These are phyloP conservation scores for Hylia prasina DNA, from an alignment of 2,113 vertebrate species.

Conservation along the genomic window DNA sequence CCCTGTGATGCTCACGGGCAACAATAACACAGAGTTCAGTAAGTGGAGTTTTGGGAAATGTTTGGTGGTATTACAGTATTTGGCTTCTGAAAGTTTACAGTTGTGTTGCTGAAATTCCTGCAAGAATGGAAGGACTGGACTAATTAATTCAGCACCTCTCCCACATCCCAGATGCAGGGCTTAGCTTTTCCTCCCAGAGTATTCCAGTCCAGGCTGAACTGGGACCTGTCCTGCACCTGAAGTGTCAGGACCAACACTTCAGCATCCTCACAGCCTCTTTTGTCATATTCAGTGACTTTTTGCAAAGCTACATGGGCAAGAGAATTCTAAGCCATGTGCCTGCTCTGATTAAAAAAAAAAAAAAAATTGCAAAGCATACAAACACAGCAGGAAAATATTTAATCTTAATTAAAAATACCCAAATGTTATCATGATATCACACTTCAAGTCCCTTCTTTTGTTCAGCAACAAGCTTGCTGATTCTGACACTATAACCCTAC, in stretches of 20 bases:
- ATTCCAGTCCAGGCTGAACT: not conserved
- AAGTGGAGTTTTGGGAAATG: not conserved
- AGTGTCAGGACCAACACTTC: not conserved
- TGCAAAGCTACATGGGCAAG: accelerated
- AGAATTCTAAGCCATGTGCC: not conserved
- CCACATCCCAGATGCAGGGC: not conserved
- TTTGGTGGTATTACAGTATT: not conserved
- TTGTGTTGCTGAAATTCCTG: not conserved
- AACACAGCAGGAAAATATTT: not conserved
- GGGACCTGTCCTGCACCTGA: not conserved
- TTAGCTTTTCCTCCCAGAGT: not conserved
- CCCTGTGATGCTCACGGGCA: not conserved
- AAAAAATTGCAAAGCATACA: accelerated
- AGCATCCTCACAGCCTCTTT: not conserved
- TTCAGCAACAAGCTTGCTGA: not conserved
- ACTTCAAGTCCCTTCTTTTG: not conserved
- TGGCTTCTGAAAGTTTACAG: not conserved
- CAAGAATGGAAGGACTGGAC: not conserved
- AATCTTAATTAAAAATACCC: not conserved
- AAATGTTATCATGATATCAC: not conserved
- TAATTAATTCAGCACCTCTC: not conserved
- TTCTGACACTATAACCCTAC: not conserved
- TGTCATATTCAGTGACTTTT: accelerated
- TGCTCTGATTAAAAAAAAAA: not conserved
- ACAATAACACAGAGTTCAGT: not conserved